A percentile compares a stretch with the other conserved stretches of the same genome.
These are phyloP conservation scores for Syrphus vitripennis DNA, from an alignment of 2,888 invertebrate genomes.

Conservation along the genomic window DNA sequence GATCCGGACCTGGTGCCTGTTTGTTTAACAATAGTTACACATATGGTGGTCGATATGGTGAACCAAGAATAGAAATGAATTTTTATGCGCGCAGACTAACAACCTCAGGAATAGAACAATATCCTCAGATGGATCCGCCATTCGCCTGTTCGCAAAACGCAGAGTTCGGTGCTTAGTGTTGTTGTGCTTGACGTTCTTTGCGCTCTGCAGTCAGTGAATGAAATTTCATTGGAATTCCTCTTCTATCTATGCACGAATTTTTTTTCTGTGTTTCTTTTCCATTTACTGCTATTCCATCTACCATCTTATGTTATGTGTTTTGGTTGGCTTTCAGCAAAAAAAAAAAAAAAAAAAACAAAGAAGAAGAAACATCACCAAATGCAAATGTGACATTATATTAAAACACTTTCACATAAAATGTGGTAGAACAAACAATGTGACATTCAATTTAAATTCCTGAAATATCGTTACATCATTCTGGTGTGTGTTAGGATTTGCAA, in stretches of 20 bases:
- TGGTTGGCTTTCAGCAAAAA: background rate
- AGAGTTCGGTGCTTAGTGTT: background rate
- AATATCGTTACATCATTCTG: conserved; percentile 50
- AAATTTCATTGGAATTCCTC: conserved; percentile 57
- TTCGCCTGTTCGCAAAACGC: background rate
- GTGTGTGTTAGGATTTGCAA: conserved; percentile 3
- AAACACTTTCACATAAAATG: conserved; percentile 70
- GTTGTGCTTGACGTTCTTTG: conserved; percentile 31
- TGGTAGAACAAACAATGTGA: conserved; percentile 78
- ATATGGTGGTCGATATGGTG: background rate
- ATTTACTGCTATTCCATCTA: background rate
- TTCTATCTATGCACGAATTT: conserved; percentile 8
- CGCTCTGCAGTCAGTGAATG: conserved; percentile 54
- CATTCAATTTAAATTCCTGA: conserved; percentile 80
- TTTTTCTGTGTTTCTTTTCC: background rate
- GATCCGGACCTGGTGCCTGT: background rate
- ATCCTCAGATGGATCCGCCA: conserved; percentile 26
- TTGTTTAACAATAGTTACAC: conserved; percentile 19
- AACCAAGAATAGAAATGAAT: conserved; percentile 15
- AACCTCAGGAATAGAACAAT: background rate
- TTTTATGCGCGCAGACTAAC: conserved; percentile 3
- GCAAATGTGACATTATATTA: conserved; percentile 70
- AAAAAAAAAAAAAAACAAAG: background rate
- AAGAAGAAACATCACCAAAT: conserved; percentile 48
- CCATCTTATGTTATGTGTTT: too few species aligned